These are phyloP conservation scores for Dipodomys stephensi DNA, from an alignment of 2,113 vertebrate species.

Conservation along the genomic window DNA sequence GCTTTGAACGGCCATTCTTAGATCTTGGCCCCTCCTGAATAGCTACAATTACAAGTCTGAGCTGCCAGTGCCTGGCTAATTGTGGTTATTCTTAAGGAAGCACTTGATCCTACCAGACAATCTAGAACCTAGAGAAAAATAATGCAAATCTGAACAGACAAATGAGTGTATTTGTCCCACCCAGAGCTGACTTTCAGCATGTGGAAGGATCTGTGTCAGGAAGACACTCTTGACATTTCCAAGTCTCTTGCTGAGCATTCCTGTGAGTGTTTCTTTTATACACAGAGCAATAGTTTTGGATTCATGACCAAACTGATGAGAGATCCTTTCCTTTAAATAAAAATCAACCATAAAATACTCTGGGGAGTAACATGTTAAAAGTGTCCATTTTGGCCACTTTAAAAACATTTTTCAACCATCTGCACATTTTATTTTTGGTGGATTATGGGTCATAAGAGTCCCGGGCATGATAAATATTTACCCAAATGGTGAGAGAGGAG, in stretches of 20 bases:
- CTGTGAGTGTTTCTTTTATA: neutral
- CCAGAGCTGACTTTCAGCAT: neutral
- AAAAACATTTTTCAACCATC: conserved; percentile 63
- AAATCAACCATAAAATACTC: conserved; percentile 47
- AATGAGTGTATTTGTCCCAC: neutral
- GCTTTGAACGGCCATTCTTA: no score
- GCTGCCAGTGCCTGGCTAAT: no score
- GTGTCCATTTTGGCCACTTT: conserved; percentile 18
- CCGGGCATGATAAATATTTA: conserved; percentile 12
- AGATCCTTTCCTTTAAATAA: conserved; percentile 45
- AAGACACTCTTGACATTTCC: no score
- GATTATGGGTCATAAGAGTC: conserved; percentile 49
- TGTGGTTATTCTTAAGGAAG: neutral
- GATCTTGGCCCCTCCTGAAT: no score
- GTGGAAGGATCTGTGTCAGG: neutral
- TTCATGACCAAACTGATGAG: conserved; percentile 41
- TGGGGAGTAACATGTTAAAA: conserved; percentile 22
- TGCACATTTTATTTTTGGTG: conserved; percentile 60
- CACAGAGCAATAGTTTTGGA: neutral
- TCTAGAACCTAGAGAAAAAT: neutral
- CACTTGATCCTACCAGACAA: fast-evolving
- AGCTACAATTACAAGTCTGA: no score
- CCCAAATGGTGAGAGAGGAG: neutral
- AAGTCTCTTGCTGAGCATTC: neutral
- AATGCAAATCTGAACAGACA: neutral